Conservation (phyloP, 1,140 invertebrate species). For the Tribolium madens region DNA sequence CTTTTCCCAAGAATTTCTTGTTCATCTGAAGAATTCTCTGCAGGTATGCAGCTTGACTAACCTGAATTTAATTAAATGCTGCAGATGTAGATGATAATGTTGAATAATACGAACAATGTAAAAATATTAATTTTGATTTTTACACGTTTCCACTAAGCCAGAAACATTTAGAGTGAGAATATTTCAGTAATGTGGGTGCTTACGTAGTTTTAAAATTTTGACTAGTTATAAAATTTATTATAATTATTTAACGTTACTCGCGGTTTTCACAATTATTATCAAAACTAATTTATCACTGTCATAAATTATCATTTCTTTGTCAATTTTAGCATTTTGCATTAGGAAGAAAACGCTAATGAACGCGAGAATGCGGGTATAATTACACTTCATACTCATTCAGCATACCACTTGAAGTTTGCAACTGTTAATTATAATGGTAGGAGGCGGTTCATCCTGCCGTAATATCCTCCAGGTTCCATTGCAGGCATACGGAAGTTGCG, state of each 20-base stretch:
- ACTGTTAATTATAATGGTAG: slow-evolving; percentile 37
- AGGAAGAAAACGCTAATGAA: slow-evolving; percentile 34
- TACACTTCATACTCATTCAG: slow-evolving; percentile 35
- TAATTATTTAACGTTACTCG: background rate
- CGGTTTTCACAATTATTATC: slow-evolving; percentile 3
- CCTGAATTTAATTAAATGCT: slow-evolving; percentile 12
- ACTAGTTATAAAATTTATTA: background rate
- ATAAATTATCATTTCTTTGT: slow-evolving; percentile 33
- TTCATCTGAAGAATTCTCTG: slow-evolving; percentile 29
- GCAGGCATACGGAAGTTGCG: slow-evolving; percentile 16
- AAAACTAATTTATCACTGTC: slow-evolving; percentile 32
- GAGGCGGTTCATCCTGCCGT: slow-evolving; percentile 33
- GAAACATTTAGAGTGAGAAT: background rate
- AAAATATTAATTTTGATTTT: background rate
- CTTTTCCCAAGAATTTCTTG: slow-evolving; percentile 32
- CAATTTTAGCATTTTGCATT: slow-evolving; percentile 22
- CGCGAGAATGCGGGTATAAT: slow-evolving; percentile 31
- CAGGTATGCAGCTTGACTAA: slow-evolving; percentile 23
- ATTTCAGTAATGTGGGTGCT: background rate
- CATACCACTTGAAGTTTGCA: slow-evolving; percentile 32
- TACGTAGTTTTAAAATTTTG: background rate
- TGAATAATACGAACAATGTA: background rate
- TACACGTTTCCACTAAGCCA: too few species aligned
- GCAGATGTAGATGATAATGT: background rate
- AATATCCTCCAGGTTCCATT: slow-evolving; percentile 38